Percentiles rank a stretch among this genome's conserved stretches.
phyloP scores from a whole-genome alignment of 2,113 vertebrate species.

The Mustela nigripes region DNA sequence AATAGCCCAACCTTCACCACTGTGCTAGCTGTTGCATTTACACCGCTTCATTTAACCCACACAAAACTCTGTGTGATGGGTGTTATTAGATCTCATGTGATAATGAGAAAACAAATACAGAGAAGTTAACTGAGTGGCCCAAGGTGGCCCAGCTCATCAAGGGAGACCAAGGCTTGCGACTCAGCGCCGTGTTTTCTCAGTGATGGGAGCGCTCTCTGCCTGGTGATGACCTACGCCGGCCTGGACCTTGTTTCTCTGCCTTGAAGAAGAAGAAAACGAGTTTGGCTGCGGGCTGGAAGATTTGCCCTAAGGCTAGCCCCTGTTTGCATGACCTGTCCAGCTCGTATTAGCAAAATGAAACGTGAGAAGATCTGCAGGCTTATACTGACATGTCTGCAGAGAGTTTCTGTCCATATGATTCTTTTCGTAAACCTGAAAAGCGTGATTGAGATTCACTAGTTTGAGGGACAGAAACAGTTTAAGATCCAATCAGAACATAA shows the following conservation, averaged over 20 bases:
- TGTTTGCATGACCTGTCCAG: background rate
- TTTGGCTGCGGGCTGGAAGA: background rate
- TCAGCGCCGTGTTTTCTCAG: accelerated
- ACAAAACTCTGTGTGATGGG: accelerated
- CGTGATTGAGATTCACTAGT: accelerated
- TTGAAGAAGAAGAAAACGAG: background rate
- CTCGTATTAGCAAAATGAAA: background rate
- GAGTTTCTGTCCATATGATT: background rate
- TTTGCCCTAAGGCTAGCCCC: background rate
- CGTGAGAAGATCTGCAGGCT: accelerated
- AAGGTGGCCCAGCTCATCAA: background rate
- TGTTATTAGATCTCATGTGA: background rate
- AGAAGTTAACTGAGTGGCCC: background rate
- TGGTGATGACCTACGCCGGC: background rate
- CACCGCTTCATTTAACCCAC: background rate
- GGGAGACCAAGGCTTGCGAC: background rate
- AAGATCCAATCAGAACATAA: background rate
- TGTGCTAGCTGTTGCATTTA: background rate
- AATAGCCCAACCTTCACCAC: accelerated
- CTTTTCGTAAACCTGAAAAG: background rate
- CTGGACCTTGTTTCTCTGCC: background rate
- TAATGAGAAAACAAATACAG: background rate
- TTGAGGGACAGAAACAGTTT: background rate
- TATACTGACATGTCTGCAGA: background rate
- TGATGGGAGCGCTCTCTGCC: accelerated